Evolutionary conservation across 2,888 invertebrate species (phyloP), one percentile per base, ranked within the genome.

Genomic region (Seira sanloemensis): DNA sequence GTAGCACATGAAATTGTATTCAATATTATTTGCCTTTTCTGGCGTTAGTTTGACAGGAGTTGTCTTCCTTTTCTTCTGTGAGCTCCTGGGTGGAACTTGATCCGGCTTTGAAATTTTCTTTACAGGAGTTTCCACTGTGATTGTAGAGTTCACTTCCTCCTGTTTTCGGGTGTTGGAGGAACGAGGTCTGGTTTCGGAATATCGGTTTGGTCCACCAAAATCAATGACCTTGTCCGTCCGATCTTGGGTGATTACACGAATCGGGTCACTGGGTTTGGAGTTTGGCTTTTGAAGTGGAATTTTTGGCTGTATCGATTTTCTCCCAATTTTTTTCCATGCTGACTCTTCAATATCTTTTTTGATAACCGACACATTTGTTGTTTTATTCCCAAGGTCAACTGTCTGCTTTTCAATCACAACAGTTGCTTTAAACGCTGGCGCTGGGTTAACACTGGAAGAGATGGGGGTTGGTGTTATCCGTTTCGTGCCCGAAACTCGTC

Each of bases 31-130:
- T 2, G 86, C 86, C 23, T 85, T 85, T 18, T 85, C 79, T n/a
- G 86, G 82, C 12, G 86, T 79, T 19, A 81, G 26, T 67, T 86
- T 86, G 2, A 86, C 37, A 0, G 86, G 86, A 7, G 84, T 84
- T 1, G 80, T 72, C 71, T 86, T 86, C 0, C 86, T 54, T 74
- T 84, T 86, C 23, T 84, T 86, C 26, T 73, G 58, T 4, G 69
- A 27, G 23, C 80, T 77, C 9, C 0, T 18, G 27, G 24, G 25
- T 69, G 5, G 2, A 1, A 9, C 25, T 2, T 4, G 25, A 16
- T n/a, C 7, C n/a, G 2, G 9, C 9, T 25, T 69, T 16, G 7
- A 26, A 26, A 12, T 4, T 9, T 67, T 23, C 58, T n/a, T 73
- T n/a, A 7, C 62, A 65, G 25, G 27, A 74, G 58, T 58, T 18